Base-by-base conservation (phyloP, 2,797 vertebrate species). In the Danionella dracula region DNA sequence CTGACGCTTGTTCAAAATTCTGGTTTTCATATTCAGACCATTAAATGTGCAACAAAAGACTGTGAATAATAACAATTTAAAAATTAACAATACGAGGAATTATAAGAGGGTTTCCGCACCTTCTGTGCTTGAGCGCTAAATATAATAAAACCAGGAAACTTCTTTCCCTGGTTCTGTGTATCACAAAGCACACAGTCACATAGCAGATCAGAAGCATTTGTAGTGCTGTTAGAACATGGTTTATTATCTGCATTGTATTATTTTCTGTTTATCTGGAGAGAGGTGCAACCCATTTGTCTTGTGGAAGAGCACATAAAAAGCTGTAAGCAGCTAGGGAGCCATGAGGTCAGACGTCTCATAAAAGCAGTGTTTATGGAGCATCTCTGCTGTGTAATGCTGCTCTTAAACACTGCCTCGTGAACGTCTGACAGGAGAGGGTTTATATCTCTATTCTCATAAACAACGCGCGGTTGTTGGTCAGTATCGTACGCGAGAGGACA, bases 381-480 rank as follows among this genome's bases (percentile, higher is more conserved):
- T 8, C 32, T 34, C 29, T 51, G 27, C 31, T 11, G 7, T 55
- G 23, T 45, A 21, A 66, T 34, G 53, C n/a, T 40, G 8, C 19
- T 48, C 51, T 41, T 44, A 34, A 42, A 31, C 40, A 31, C 11
- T 11, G 27, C n/a, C 5, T 38, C 27, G 70, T 49, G 54, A 2
- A 35, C 38, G 38, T 15, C 17, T 51, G 15, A 51, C 49, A 17
- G 29, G 16, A 34, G 32, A 7, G 1, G 8, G n/a, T 34, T 8
- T 12, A 38, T 41, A 55, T 34, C 31, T 4, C 13, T 21, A 21
- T 56, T 23, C 11, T 63, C 4, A 4, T 70, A 70, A 69, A 72
- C 62, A 50, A 16, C 1, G n/a, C 27, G 13, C 67, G 68, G 74
- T 53, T 56, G 31, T 46, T 71, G 19, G 40, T 70, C 67, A 60